Conservation (phyloP, 2,797 vertebrate species). For the Lycodopsis pacificus region DNA sequence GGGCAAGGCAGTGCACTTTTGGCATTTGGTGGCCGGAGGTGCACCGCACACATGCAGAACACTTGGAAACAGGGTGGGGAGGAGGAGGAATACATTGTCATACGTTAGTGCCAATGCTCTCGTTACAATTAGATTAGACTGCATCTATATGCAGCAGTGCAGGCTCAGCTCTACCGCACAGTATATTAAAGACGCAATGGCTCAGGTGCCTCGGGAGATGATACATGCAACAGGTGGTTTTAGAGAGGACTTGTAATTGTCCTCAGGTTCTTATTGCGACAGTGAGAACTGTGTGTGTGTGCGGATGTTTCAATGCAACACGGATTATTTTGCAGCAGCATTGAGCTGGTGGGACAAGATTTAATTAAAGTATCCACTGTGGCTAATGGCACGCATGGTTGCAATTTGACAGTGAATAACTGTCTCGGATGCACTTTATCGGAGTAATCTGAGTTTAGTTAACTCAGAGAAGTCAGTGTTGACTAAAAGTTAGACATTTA, state of each 20-base stretch:
- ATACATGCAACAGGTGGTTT: conserved; percentile 31
- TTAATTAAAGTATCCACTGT: not conserved
- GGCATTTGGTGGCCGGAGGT: conserved; percentile 8
- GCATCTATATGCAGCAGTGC: conserved; percentile 5
- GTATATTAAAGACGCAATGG: too few species aligned
- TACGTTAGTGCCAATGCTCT: not conserved
- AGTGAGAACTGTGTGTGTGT: not conserved
- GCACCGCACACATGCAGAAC: not conserved
- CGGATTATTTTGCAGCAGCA: not conserved
- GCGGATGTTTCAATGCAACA: not conserved
- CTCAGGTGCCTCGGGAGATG: conserved; percentile 8
- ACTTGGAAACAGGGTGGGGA: not conserved
- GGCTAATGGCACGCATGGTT: too few species aligned
- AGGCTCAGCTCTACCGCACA: too few species aligned
- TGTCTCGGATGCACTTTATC: not conserved
- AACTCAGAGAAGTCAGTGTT: not conserved
- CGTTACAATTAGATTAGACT: not conserved
- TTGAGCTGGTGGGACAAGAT: not conserved
- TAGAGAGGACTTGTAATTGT: not conserved
- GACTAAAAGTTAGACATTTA: not conserved
- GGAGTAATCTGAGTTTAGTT: not conserved
- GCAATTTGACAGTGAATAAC: not conserved
- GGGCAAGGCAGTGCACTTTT: not conserved
- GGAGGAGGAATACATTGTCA: not conserved
- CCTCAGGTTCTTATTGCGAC: too few species aligned